Conservation (phyloP, 1,140 invertebrate species). For the Bombus haemorrhoidalis region DNA sequence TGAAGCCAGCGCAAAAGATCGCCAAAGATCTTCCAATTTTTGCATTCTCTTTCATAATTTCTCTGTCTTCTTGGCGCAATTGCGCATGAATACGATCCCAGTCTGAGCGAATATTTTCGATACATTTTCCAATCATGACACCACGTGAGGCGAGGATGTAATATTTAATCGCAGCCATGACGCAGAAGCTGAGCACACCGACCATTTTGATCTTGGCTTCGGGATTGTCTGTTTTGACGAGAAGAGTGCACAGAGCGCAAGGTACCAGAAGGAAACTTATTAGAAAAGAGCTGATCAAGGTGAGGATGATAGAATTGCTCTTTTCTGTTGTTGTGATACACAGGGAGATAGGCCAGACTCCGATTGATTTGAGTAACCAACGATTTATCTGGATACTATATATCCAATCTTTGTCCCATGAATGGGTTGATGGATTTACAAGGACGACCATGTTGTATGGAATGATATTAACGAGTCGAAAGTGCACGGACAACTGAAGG, state of each 20-base stretch:
- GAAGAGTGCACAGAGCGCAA: conserved; percentile 42
- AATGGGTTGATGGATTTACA: background rate
- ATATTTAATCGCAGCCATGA: conserved; percentile 56
- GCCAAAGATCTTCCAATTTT: conserved; percentile 58
- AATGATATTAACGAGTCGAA: conserved; percentile 20
- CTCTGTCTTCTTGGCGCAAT: background rate
- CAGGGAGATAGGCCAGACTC: conserved; percentile 49
- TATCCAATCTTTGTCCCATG: conserved; percentile 17
- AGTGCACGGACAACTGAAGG: conserved; percentile 6
- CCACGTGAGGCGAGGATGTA: conserved; percentile 44
- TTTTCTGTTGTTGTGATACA: conserved; percentile 29
- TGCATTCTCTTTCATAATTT: conserved; percentile 53
- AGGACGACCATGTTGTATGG: background rate
- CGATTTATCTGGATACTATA: conserved; percentile 62
- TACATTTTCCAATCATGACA: conserved; percentile 41
- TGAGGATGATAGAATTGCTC: conserved; percentile 12
- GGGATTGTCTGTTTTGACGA: conserved; percentile 29
- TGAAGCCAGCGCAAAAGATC: conserved; percentile 61
- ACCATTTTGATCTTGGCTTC: conserved; percentile 51
- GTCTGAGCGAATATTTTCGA: conserved; percentile 45
- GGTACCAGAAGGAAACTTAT: conserved; percentile 58
- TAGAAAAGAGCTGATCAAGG: conserved; percentile 37
- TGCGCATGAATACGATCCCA: conserved; percentile 28
- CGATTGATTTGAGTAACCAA: conserved; percentile 57
- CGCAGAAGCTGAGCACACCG: conserved; percentile 56